Conservation (phyloP, 2,888 invertebrate genomes). For the Phanerotoma sp. region DNA sequence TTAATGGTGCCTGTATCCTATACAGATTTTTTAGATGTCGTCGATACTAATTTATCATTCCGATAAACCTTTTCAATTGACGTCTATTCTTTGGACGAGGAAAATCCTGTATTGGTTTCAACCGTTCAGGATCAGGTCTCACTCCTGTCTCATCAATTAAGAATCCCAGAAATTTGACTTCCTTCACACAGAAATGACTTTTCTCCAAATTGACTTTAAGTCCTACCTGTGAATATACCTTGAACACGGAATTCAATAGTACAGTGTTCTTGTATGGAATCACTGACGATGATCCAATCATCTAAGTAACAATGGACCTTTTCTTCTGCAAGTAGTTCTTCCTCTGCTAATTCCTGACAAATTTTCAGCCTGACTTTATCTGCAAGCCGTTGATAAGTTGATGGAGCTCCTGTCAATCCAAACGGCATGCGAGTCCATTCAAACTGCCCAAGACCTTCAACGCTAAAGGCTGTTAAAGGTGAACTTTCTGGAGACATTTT, state of each 20-base stretch:
- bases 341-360: constrained; percentile 23
- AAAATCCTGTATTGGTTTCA: constrained; percentile 26
- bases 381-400: constrained; percentile 19
- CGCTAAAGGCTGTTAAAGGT: constrained; percentile 23
- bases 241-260: constrained; percentile 17
- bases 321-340: constrained; percentile 7
- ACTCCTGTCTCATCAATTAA: constrained; percentile 27
- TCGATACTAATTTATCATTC: constrained; percentile 31
- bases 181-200: constrained; percentile 26
- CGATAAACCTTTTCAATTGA: constrained; percentile 26
- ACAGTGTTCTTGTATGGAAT: constrained; percentile 22
- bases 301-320: constrained; percentile 24
- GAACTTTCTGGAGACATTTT: constrained; percentile 5
- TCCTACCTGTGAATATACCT: constrained; percentile 22
- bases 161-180: constrained; percentile 29
- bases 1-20: constrained; percentile 19
- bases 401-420: constrained; percentile 28
- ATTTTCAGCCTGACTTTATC: too few species aligned
- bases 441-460: constrained; percentile 24
- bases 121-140: constrained; percentile 26
- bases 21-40: constrained; percentile 24
- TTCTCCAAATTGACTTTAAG: constrained; percentile 28
- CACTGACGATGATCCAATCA: constrained; percentile 27
- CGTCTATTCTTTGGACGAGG: constrained; percentile 17
- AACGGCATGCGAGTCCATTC: constrained; percentile 31